phyloP scores from a whole-genome alignment of 2,888 invertebrate species.

The Ormyrus labotus region DNA sequence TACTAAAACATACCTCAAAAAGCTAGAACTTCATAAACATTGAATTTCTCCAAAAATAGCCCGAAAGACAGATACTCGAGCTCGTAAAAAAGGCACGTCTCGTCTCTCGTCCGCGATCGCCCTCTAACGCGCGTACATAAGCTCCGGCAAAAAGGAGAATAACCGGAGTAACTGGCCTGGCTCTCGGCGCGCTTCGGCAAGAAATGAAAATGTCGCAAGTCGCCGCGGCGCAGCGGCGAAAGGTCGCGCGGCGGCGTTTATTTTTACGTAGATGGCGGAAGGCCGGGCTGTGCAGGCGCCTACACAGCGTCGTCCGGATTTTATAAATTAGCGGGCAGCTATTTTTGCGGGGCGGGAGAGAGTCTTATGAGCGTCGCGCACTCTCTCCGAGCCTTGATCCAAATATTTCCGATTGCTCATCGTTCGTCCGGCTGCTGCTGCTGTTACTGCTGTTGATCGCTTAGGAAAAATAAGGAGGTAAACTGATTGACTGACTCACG shows the following conservation, averaged over 20 bases:
- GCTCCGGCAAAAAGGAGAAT: slow-evolving; percentile 29
- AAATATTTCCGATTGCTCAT: slow-evolving; percentile 56
- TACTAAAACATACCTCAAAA: not conserved
- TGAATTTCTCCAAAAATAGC: slow-evolving; percentile 22
- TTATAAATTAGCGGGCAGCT: slow-evolving; percentile 16
- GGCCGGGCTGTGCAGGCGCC: slow-evolving; percentile 22
- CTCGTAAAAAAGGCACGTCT: too few species aligned
- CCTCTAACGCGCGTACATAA: too few species aligned
- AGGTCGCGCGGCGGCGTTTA: slow-evolving; percentile 37
- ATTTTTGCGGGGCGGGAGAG: slow-evolving; percentile 44
- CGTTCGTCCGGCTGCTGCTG: slow-evolving; percentile 5
- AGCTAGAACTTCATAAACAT: not conserved
- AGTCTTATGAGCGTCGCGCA: not conserved
- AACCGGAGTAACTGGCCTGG: slow-evolving; percentile 41
- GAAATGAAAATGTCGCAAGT: slow-evolving; percentile 37
- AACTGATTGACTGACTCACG: slow-evolving; percentile 52
- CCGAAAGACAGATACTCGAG: not conserved
- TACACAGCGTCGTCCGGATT: slow-evolving; percentile 8
- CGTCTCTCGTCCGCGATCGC: too few species aligned
- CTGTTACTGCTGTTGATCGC: slow-evolving; percentile 2
- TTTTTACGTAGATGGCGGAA: slow-evolving; percentile 52
- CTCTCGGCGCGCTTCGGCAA: not conserved
- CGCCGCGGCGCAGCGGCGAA: not conserved
- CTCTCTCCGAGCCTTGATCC: slow-evolving; percentile 53
- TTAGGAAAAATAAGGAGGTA: slow-evolving; percentile 51